phyloP scores from a whole-genome alignment of 35 echinoderm and acorn worm species.

The Ophiothrix spiculata region DNA sequence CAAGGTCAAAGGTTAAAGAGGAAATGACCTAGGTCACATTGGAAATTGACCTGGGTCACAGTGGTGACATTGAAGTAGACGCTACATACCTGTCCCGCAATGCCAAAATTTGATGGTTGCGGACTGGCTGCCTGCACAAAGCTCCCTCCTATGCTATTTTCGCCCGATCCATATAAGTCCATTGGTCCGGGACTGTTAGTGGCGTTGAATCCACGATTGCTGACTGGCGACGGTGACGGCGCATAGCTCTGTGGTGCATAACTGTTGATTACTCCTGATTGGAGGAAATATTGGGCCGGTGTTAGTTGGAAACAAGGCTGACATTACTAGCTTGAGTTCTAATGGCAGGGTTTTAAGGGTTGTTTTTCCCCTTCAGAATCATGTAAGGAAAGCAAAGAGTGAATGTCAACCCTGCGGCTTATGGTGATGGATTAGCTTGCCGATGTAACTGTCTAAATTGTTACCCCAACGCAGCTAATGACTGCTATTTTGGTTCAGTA shows the following conservation, averaged over 20 bases:
- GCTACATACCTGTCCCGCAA: constrained; percentile 58
- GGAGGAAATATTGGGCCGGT: not conserved
- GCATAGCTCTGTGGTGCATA: constrained; percentile 80
- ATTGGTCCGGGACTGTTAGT: constrained; percentile 82
- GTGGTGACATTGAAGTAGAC: too few relatives aligned
- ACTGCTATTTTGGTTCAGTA: not conserved
- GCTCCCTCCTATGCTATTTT: constrained; percentile 61
- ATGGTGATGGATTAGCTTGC: constrained; percentile 14
- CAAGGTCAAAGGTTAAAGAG: not conserved
- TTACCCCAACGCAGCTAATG: not conserved
- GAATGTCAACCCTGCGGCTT: not conserved
- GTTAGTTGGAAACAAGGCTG: constrained; percentile 14
- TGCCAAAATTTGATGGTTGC: constrained; percentile 76
- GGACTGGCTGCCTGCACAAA: constrained; percentile 81
- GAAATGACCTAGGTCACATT: too few relatives aligned
- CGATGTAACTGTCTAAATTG: not conserved
- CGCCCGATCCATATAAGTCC: constrained; percentile 78
- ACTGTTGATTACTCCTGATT: constrained; percentile 65
- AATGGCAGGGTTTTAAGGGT: too few relatives aligned
- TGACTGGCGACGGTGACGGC: constrained; percentile 80
- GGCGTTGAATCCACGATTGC: constrained; percentile 68
- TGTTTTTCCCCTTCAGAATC: not conserved
- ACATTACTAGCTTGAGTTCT: too few relatives aligned
- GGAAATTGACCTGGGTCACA: too few relatives aligned
- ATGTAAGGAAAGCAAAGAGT: not conserved